Percentiles rank a stretch among this genome's conserved stretches.
Conservation (phyloP, 2,113 vertebrate species). For the Anolis carolinensis region DNA sequence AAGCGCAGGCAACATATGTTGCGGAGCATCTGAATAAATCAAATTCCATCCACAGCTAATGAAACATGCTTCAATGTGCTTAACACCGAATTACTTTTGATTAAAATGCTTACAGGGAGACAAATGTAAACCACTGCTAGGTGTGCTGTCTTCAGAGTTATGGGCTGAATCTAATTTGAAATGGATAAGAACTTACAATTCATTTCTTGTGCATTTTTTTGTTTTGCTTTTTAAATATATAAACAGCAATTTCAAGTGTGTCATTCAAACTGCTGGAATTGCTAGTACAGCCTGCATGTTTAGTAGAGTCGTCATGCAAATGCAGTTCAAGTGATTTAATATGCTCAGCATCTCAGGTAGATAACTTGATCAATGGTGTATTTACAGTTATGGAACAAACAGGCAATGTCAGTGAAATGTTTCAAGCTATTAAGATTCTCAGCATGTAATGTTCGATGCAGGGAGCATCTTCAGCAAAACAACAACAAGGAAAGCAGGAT, state of each 20-base stretch:
- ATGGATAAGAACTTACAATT: conserved; percentile 63
- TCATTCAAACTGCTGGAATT: conserved; percentile 62
- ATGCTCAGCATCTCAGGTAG: conserved; percentile 49
- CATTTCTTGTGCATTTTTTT: conserved; percentile 54
- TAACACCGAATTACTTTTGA: conserved; percentile 71
- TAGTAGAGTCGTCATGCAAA: conserved; percentile 59
- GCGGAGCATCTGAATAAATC: conserved; percentile 61
- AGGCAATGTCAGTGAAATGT: conserved; percentile 37
- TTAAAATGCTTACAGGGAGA: conserved; percentile 73
- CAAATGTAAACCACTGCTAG: conserved; percentile 68
- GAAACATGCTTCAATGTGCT: conserved; percentile 62
- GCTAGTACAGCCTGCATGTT: conserved; percentile 46
- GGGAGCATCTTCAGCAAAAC: conserved; percentile 42
- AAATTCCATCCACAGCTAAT: conserved; percentile 49
- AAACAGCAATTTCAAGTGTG: conserved; percentile 48
- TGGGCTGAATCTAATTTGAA: conserved; percentile 66
- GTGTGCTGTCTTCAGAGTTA: conserved; percentile 62
- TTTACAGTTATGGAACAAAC: conserved; percentile 57
- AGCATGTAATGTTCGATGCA: conserved; percentile 52
- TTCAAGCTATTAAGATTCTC: conserved; percentile 58
- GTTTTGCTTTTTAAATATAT: conserved; percentile 49
- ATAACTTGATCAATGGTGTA: conserved; percentile 53
- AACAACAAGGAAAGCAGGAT: conserved; percentile 45
- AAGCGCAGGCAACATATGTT: conserved; percentile 47
- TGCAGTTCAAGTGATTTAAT: conserved; percentile 65